phyloP scores from a whole-genome alignment of 2,797 vertebrate species.

The Fundulus diaphanus region DNA sequence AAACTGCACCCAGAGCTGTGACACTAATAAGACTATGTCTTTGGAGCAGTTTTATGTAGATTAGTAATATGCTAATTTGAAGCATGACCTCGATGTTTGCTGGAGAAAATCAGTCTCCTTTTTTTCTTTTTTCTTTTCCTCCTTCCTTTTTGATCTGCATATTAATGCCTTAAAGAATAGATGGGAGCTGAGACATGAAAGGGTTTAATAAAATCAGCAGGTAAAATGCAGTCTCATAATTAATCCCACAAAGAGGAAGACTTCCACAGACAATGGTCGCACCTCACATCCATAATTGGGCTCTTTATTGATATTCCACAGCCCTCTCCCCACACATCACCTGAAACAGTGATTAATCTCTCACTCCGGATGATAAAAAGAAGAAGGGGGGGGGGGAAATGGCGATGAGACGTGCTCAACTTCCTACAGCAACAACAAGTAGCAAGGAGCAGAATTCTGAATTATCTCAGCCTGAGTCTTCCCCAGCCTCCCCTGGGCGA shows the following conservation, averaged over 20 bases:
- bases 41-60: constrained; percentile 77
- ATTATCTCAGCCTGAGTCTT: constrained; percentile 34
- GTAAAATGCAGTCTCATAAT: constrained; percentile 73
- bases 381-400: too few species aligned
- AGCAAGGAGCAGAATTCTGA: constrained; percentile 17
- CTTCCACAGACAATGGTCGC: constrained; percentile 71
- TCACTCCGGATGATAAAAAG: constrained; percentile 10
- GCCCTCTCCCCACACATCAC: constrained; percentile 49
- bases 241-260: constrained; percentile 72
- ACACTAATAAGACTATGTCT: constrained; percentile 72
- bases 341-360: constrained; percentile 73
- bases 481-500: constrained; percentile 6
- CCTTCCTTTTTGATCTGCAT: constrained; percentile 80
- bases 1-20: constrained; percentile 60
- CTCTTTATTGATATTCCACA: constrained; percentile 78
- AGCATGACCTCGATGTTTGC: constrained; percentile 77
- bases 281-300: constrained; percentile 71
- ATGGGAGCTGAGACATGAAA: constrained; percentile 78
- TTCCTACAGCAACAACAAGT: constrained; percentile 33
- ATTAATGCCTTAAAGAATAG: constrained; percentile 76
- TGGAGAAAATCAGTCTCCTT: constrained; percentile 70
- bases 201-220: constrained; percentile 79
- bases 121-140: constrained; percentile 57
- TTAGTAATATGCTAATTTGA: constrained; percentile 78
- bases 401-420: constrained; percentile 34